Evolutionary conservation across 2,113 vertebrate genomes (phyloP), one percentile per base, ranked within the genome.

Genomic region (Danionella cerebrum): DNA sequence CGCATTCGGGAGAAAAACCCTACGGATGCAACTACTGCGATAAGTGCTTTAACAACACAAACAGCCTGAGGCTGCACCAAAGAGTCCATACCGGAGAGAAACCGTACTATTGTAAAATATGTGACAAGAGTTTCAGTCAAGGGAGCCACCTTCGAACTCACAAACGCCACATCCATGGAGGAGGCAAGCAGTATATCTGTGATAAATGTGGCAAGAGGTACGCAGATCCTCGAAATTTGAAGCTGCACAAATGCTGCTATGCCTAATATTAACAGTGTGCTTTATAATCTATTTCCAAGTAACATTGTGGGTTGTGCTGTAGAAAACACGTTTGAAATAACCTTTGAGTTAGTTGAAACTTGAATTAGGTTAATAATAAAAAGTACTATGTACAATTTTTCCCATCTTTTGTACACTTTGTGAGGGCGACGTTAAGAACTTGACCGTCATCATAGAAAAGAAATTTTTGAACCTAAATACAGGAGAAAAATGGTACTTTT

Each of bases 151-250:
- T 87, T 25, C 62, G 85, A 24, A 87, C 87, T 0, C 87, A 89
- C 81, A 79, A 79, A 60, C 73, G 83, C 0, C 86, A 87, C 69
- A 65, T 87, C 2, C 87, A 89, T 19, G 82, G 79, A 3, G 87
- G 85, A 0, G 86, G 87, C 2, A 89, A 89, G 54, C 87, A 85
- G 80, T 89, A 72, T 76, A 89, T 89, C 65, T 89, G 87, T 0
- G 87, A 89, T 63, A 79, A 72, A 59, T 87, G 87, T 1, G 87
- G 87, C 0, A 89, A 89, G 67, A 80, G 79, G 21, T 89, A 87
- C 54, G 76, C 86, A 0, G 85, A 87, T 78, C 82, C 80, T 1
- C 81, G 87, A 54, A 87, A 87, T 74, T 76, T 89, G 0, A 86
- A 83, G 70, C 25, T 87, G 67, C 87, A 89, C 71, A 89, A 87